phyloP scores from a whole-genome alignment of 2,113 vertebrate species.

The Chaenocephalus aceratus region DNA sequence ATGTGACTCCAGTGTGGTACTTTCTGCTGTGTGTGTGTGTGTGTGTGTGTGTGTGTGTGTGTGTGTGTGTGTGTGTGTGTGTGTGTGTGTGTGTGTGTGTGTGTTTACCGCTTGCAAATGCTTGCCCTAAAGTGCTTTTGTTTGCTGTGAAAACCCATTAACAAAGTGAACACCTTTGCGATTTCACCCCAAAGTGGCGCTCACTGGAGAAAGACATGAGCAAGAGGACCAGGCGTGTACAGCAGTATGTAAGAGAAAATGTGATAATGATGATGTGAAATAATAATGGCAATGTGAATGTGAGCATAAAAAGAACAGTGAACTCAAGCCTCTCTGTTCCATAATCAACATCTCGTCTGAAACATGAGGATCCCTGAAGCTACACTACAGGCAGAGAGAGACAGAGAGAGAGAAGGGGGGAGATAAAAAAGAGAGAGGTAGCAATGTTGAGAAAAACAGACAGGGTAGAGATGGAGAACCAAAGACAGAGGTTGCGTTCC shows the following conservation, averaged over 20 bases:
- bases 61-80: constrained; percentile 12
- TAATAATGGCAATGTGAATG: constrained; percentile 23
- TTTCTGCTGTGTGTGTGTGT: constrained; percentile 1
- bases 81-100: constrained; percentile 25
- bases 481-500: background rate
- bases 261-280: constrained; percentile 45
- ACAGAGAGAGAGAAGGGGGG: background rate
- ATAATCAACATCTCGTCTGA: constrained; percentile 54
- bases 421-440: background rate
- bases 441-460: background rate
- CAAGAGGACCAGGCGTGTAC: background rate
- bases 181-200: constrained; percentile 59
- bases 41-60: constrained; percentile 14
- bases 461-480: constrained; percentile 10
- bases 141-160: constrained; percentile 77
- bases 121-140: constrained; percentile 67
- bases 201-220: constrained; percentile 37
- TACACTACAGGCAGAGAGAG: constrained; percentile 12
- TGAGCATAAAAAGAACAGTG: background rate
- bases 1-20: constrained; percentile 66
- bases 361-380: constrained; percentile 52
- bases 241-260: background rate
- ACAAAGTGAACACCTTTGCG: constrained; percentile 63
- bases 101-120: constrained; percentile 12
- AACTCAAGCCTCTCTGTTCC: constrained; percentile 21